phyloP scores from a whole-genome alignment of 2,797 vertebrate species.

The Hypotaenidia philippensis region DNA sequence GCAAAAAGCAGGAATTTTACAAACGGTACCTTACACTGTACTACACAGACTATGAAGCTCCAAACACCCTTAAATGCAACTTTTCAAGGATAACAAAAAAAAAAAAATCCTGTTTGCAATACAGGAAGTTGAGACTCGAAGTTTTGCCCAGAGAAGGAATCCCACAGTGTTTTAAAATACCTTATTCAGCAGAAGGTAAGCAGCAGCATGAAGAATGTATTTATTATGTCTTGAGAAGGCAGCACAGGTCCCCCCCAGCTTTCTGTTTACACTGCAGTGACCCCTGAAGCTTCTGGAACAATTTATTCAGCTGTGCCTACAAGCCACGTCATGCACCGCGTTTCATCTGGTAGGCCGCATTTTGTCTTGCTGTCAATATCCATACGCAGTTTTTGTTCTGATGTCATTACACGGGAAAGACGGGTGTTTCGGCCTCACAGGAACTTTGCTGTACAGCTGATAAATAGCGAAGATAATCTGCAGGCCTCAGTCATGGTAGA shows the following conservation, averaged over 20 bases:
- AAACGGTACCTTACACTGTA: not conserved
- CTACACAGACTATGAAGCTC: not conserved
- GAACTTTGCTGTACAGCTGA: not conserved
- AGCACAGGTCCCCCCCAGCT: conserved; percentile 40
- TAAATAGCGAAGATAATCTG: not conserved
- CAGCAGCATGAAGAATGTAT: conserved; percentile 53
- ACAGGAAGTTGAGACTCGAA: conserved; percentile 49
- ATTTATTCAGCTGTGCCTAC: conserved; percentile 80
- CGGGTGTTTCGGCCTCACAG: not conserved
- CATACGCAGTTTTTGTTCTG: not conserved
- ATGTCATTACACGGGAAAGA: not conserved
- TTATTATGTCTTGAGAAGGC: conserved; percentile 73
- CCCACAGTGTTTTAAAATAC: conserved; percentile 34
- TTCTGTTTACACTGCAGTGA: conserved; percentile 74
- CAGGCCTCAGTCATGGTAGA: not conserved
- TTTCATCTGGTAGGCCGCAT: not conserved
- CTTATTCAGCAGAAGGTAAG: conserved; percentile 70
- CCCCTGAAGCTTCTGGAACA: conserved; percentile 58
- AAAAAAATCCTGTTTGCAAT: not conserved
- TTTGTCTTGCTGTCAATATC: not conserved
- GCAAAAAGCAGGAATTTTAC: not conserved
- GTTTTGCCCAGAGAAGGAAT: conserved; percentile 49
- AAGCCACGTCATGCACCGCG: not conserved
- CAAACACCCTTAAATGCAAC: not conserved
- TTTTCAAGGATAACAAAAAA: conserved; percentile 33